Evolutionary conservation across 2,888 invertebrate species (phyloP), one percentile per base, ranked within the genome.

Genomic region (Axea sp.): DNA sequence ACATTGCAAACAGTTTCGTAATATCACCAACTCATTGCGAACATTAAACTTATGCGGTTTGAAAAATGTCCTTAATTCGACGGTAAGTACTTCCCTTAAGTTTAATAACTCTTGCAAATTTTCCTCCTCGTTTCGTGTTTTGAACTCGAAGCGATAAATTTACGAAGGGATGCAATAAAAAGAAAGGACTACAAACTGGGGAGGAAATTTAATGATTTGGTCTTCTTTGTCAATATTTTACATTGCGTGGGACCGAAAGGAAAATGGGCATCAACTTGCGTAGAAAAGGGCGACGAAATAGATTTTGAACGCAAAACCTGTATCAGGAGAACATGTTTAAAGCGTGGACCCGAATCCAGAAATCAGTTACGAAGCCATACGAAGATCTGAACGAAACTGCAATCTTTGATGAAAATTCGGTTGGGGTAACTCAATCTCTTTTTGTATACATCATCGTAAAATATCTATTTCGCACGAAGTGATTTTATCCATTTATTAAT

Each of bases 401-500:
- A 47, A 37, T 33, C 39, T 62, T 39, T 62, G 62, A 49, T 11
- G 39, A 17, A 19, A 60, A 49, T 49, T 31, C 49, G 39, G 49
- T 62, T 62, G 39, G 5, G 7, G 24, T 15, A 24, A 39, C 60
- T 47, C 47, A 60, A 47, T 60, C 47, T 47, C 14, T 59, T 59
- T 59, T 35, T 33, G n/a, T 45, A 28, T 47, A 37, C 37, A 47
- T 47, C 47, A 60, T 37, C 22, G 28, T 6, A 30, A 60, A 60
- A 60, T 28, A 15, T 60, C 60, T 47, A 37, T 60, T 60, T 47
- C 60, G 37, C 47, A 37, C 28, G 28, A 47, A 60, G 37, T 47
- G 43, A 47, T 60, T 60, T 62, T 49, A 24, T 49, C 30, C 30
- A 31, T 62, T 49, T 35, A 51, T 64, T 53, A 37, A 19, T 51